Evolutionary conservation across 2,888 invertebrate genomes (phyloP).

Genomic region (Standfussiana lucernea): DNA sequence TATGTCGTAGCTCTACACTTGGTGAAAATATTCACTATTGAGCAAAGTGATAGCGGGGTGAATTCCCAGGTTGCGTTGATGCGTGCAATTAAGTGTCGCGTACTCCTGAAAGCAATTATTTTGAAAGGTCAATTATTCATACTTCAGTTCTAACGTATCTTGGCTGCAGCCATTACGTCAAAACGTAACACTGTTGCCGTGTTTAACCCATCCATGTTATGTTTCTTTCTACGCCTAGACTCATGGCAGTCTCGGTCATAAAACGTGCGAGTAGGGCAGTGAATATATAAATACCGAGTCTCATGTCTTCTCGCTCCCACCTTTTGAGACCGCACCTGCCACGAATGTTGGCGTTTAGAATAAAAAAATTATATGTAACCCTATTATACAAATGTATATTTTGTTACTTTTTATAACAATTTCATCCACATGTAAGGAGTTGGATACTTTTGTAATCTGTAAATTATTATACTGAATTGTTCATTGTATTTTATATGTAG

Average conservation of each 20-base stretch:
- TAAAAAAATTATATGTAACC: constrained; percentile 1
- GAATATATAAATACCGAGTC: not conserved
- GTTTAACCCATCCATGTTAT: constrained; percentile 13
- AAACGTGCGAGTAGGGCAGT: not conserved
- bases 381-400: constrained; percentile 29
- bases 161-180: not conserved
- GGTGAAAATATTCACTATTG: not conserved
- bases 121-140: not conserved
- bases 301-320: not conserved
- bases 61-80: not conserved
- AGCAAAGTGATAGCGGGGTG: not conserved
- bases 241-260: not conserved
- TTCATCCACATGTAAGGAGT: constrained; percentile 17
- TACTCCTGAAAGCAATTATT: not conserved
- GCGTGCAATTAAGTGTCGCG: not conserved
- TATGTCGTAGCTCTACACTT: not conserved
- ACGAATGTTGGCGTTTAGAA: not conserved
- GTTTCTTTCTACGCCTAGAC: not conserved
- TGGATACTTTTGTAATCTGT: constrained; percentile 28
- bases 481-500: constrained; percentile 38
- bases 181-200: not conserved
- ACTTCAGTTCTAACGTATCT: not conserved
- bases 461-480: constrained; percentile 27
- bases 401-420: constrained; percentile 38
- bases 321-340: not conserved